Conservation (phyloP, 1,140 invertebrate genomes). For the Vanessa atalanta region DNA sequence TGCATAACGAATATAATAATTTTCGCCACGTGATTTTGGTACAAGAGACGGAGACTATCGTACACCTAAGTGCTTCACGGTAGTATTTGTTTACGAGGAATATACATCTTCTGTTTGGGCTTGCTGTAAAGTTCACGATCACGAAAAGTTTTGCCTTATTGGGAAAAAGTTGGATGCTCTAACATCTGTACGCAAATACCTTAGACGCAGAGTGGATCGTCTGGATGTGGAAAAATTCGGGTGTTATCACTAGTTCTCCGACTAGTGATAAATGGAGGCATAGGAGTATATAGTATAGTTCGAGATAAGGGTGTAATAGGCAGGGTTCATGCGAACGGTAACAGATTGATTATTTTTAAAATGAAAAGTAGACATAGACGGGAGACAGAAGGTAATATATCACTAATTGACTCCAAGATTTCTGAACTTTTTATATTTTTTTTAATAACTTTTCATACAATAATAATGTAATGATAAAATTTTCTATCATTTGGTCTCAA, state of each 20-base stretch:
- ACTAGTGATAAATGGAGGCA: background rate
- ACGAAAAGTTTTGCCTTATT: constrained; percentile 15
- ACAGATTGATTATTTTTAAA: too few species aligned
- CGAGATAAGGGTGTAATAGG: background rate
- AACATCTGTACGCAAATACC: background rate
- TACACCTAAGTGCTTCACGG: background rate
- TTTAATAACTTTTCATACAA: background rate
- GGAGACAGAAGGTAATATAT: background rate
- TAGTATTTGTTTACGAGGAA: background rate
- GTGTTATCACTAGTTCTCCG: too few species aligned
- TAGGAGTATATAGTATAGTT: background rate
- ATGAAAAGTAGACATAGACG: background rate
- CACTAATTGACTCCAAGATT: background rate
- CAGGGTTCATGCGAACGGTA: background rate
- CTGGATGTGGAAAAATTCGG: too few species aligned
- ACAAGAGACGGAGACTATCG: background rate
- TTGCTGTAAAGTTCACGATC: background rate
- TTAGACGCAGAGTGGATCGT: background rate
- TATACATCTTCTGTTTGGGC: background rate
- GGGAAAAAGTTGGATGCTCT: constrained; percentile 11
- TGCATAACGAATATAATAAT: too few species aligned
- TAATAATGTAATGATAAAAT: background rate
- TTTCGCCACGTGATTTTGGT: background rate
- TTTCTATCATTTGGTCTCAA: too few species aligned
- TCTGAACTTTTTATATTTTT: background rate